A percentile compares a stretch with the other conserved stretches of the same genome.
These are phyloP conservation scores for Aurelia sp. DNA, from an alignment of 30 jellyfish, hydroid and myxozoan genomes.

Conservation along the genomic window DNA sequence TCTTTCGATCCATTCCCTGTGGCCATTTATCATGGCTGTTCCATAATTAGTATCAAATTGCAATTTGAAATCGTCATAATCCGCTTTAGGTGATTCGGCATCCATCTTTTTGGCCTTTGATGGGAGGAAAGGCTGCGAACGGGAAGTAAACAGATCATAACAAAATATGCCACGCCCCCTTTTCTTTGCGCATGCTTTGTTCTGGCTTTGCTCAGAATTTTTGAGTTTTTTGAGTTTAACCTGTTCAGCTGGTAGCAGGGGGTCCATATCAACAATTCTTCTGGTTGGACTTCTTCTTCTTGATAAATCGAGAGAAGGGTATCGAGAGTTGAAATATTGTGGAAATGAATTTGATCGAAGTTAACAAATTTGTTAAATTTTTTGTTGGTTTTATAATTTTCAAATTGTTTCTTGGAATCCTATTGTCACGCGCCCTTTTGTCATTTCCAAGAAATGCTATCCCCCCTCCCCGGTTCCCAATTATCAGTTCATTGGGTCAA, in stretches of 20 bases:
- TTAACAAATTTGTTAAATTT: too few relatives aligned
- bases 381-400: too few relatives aligned
- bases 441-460: too few relatives aligned
- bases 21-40: constrained; percentile 10
- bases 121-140: neutral
- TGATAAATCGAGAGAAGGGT: too few relatives aligned
- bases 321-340: too few relatives aligned
- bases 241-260: neutral
- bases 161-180: constrained; percentile 15
- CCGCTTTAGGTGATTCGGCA: neutral
- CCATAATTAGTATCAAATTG: constrained; percentile 25
- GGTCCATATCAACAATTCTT: too few relatives aligned
- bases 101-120: constrained; percentile 6
- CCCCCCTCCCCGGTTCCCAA: too few relatives aligned
- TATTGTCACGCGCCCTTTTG: too few relatives aligned
- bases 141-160: neutral
- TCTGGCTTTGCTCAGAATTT: neutral
- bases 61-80: constrained; percentile 6
- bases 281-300: too few relatives aligned
- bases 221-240: neutral
- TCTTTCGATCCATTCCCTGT: constrained; percentile 44
- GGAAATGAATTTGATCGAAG: too few relatives aligned
- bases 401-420: too few relatives aligned
- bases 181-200: neutral
- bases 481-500: too few relatives aligned